Conservation (phyloP, 2,797 vertebrate genomes). For the Pachyuromys duprasi region DNA sequence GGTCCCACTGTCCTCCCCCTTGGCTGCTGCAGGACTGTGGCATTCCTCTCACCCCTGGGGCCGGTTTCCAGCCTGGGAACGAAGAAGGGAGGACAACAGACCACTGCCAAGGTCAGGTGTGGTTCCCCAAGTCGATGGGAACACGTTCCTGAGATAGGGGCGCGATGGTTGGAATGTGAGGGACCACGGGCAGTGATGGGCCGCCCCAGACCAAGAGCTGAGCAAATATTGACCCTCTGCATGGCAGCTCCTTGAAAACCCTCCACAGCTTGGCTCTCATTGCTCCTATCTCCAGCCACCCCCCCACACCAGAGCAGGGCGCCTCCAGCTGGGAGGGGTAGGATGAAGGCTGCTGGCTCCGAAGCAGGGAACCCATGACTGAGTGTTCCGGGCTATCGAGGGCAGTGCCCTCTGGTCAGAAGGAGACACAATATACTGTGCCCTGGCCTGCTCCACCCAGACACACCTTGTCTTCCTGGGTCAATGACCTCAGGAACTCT, state of each 20-base stretch:
- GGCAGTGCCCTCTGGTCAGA: background rate
- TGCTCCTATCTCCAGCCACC: conserved; percentile 70
- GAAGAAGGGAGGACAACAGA: background rate
- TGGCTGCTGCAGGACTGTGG: background rate
- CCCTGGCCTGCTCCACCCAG: background rate
- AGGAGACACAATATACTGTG: background rate
- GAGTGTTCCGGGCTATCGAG: background rate
- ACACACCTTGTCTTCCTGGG: conserved; percentile 12
- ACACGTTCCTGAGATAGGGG: conserved; percentile 81
- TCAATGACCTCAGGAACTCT: conserved; percentile 43
- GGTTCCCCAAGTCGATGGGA: conserved; percentile 57
- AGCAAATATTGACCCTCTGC: conserved; percentile 81
- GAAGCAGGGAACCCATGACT: background rate
- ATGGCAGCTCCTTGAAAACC: conserved; percentile 74
- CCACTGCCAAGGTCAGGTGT: conserved; percentile 29
- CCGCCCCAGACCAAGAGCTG: conserved; percentile 70
- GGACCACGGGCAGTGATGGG: conserved; percentile 62
- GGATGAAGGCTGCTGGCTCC: background rate
- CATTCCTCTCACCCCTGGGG: background rate
- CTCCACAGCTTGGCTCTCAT: conserved; percentile 76
- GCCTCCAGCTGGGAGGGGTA: background rate
- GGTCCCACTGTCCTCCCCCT: background rate
- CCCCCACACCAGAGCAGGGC: background rate
- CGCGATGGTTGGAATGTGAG: conserved; percentile 79
- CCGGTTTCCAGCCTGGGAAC: conserved; percentile 33